These are phyloP conservation scores for Crotophaga sulcirostris DNA, from an alignment of 2,113 vertebrate genomes.

Conservation along the genomic window DNA sequence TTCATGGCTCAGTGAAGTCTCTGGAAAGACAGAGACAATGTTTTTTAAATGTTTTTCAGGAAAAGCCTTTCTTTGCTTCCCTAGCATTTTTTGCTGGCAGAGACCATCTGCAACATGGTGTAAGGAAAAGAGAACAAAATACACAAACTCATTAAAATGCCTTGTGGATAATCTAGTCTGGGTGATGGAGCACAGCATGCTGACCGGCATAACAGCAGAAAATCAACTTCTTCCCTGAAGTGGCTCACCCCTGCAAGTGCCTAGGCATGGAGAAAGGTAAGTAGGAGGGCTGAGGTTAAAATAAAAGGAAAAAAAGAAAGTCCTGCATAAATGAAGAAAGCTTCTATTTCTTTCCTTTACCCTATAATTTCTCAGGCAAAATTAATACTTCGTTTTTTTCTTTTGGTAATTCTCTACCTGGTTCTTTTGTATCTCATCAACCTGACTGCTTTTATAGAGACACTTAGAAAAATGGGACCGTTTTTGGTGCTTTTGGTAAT, in stretches of 20 bases:
- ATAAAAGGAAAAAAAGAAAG: background rate
- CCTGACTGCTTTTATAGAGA: background rate
- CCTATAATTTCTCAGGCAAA: background rate
- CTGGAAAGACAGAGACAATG: background rate
- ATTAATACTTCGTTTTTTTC: background rate
- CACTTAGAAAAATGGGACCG: background rate
- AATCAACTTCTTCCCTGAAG: background rate
- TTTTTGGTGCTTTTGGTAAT: conserved; percentile 5
- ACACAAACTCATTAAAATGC: background rate
- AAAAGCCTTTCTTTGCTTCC: background rate
- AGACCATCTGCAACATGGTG: background rate
- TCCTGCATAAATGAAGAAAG: background rate
- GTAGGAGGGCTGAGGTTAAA: background rate
- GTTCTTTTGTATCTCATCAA: background rate
- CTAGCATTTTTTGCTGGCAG: background rate
- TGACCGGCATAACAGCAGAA: background rate
- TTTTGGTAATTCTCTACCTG: background rate
- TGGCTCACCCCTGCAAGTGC: background rate
- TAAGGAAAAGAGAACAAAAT: background rate
- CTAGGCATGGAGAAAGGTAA: background rate
- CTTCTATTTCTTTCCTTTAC: background rate
- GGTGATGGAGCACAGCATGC: background rate
- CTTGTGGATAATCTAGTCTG: background rate
- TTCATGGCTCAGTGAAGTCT: background rate
- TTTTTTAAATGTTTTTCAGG: background rate